Conservation (phyloP, 2,888 invertebrate genomes). For the Magallana nippona region DNA sequence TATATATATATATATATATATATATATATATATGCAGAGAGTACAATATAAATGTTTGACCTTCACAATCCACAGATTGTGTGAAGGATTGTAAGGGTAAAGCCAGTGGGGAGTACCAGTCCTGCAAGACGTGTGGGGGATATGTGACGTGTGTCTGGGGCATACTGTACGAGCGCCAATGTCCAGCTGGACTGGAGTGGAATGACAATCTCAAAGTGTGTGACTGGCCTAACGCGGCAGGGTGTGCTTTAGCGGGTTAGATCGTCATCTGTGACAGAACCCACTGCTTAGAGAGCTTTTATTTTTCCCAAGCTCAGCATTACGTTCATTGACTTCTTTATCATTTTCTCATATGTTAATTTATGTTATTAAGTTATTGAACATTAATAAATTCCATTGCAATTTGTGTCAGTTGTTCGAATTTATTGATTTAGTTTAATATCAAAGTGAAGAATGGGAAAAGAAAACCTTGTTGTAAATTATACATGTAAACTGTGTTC, state of each 20-base stretch:
- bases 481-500: too few relatives aligned
- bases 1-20: too few relatives aligned
- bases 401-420: neutral
- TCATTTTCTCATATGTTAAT: neutral
- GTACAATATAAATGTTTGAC: neutral
- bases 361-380: neutral
- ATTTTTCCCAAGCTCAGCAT: too few relatives aligned
- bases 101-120: slow-evolving; percentile 60
- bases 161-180: slow-evolving; percentile 52
- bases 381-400: slow-evolving; percentile 18
- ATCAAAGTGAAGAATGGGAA: too few relatives aligned
- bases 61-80: slow-evolving; percentile 55
- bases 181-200: slow-evolving; percentile 57
- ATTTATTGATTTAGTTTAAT: neutral
- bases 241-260: slow-evolving; percentile 21
- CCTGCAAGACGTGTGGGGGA: slow-evolving; percentile 57
- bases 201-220: slow-evolving; percentile 58
- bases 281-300: neutral
- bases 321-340: neutral
- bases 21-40: too few relatives aligned
- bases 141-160: slow-evolving; percentile 60
- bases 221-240: slow-evolving; percentile 38
- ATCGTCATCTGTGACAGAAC: neutral
- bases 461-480: too few relatives aligned
- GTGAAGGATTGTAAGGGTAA: slow-evolving; percentile 55